Base-by-base conservation (phyloP, 2,113 vertebrate genomes). In the Limanda limanda region DNA sequence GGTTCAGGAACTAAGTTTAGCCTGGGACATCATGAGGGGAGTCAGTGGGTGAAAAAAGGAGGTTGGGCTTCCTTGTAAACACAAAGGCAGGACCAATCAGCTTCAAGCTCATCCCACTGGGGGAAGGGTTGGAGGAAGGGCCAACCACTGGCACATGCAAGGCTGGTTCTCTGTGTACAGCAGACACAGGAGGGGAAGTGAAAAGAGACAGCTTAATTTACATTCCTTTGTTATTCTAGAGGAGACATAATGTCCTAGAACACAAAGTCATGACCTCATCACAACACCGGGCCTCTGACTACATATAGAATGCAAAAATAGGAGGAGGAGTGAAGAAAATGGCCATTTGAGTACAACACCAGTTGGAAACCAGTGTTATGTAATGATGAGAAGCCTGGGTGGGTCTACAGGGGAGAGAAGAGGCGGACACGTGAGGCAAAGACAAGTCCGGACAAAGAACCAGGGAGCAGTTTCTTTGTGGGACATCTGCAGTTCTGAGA, bases 61-160 rank as follows among this genome's bases (percentile, higher is more conserved):
- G 89, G 90, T 55, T 15, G 60, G 82, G 83, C 80, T 60, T 87
- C 58, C 47, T 60, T 91, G 92, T 94, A 93, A 94, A 93, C 90
- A 93, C 68, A 78, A 58, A 69, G 12, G 0, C 13, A 62, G 17
- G 13, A 65, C 94, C 91, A 92, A 94, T 94, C 69, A 83, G 69
- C 54, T 67, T 40, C 12, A 20, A 76, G 77, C 62, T 71, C 5
- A 5, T 8, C 3, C 17, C 23, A 35, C 37, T 15, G 42, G 25
- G 65, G 83, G 88, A 81, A 57, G 82, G 37, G 56, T 48, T 21
- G 59, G 24, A 82, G 60, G 77, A 10, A 4, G 82, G 65, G 71
- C 60, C 17, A n/a, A 71, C 45, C 77, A 70, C 61, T 58, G 25
- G 67, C 86, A 90, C 68, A 69, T 82, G 79, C 23, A 25, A 24